Percentiles rank a stretch among this genome's conserved stretches.
Conservation (phyloP, 2,113 vertebrate species). For the Hemicordylus capensis region DNA sequence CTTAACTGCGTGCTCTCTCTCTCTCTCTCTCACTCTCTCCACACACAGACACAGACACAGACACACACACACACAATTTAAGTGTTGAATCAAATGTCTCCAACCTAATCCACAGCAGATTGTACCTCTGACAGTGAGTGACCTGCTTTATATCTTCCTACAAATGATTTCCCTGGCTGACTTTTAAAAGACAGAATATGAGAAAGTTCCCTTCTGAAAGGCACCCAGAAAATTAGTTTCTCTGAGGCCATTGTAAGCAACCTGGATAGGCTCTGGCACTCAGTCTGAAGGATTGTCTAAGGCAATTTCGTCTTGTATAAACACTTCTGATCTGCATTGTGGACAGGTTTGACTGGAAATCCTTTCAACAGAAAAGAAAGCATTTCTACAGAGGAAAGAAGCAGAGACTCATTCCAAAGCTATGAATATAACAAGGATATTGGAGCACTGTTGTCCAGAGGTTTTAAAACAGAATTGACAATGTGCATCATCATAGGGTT, state of each 20-base stretch:
- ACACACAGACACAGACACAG: no score
- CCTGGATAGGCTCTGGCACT: neutral
- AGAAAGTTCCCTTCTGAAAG: conserved; percentile 25
- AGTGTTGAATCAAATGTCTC: neutral
- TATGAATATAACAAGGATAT: neutral
- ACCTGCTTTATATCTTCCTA: conserved; percentile 24
- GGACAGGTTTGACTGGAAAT: neutral
- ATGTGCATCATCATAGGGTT: neutral
- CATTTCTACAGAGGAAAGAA: neutral
- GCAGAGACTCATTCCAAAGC: neutral
- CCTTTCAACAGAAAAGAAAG: neutral
- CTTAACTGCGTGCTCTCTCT: neutral
- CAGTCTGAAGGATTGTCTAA: neutral
- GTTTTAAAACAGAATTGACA: neutral
- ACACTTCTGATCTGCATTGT: neutral
- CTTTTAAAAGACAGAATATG: neutral
- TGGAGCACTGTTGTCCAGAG: neutral
- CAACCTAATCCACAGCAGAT: neutral
- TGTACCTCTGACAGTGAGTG: conserved; percentile 24
- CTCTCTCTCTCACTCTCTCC: no score
- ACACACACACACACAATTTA: no score
- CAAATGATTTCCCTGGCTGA: conserved; percentile 13
- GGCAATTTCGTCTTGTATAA: neutral
- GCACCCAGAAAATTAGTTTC: conserved; percentile 15
- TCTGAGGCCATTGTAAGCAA: neutral